These are phyloP conservation scores for Leptarthrus brevirostris DNA, from an alignment of 2,888 invertebrate genomes.

Conservation along the genomic window DNA sequence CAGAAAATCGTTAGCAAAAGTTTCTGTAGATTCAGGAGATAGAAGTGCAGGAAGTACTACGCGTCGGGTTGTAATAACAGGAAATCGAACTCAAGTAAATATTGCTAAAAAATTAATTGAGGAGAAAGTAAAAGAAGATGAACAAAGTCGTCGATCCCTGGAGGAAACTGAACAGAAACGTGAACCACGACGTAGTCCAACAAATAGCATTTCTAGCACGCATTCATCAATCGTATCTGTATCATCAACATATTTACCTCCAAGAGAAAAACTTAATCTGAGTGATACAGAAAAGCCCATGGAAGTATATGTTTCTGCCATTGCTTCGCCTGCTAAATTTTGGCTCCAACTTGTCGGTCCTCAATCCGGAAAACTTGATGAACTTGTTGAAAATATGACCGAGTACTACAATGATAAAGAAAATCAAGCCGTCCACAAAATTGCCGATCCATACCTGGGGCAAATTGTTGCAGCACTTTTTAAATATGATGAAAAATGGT, in stretches of 20 bases:
- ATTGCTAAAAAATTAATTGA: constrained; percentile 79
- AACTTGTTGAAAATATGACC: constrained; percentile 84
- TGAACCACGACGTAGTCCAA: constrained; percentile 68
- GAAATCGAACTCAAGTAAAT: constrained; percentile 80
- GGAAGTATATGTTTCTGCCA: constrained; percentile 88
- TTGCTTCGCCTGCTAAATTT: constrained; percentile 82
- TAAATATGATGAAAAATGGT: constrained; percentile 84
- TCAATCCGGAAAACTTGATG: constrained; percentile 80
- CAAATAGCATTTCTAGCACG: constrained; percentile 64
- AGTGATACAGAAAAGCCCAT: constrained; percentile 69
- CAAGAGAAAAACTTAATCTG: constrained; percentile 62
- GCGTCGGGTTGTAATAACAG: constrained; percentile 69
- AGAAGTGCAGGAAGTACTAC: constrained; percentile 58
- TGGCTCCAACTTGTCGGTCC: constrained; percentile 89
- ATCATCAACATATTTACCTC: constrained; percentile 59
- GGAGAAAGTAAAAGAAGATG: constrained; percentile 73
- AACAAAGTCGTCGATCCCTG: constrained; percentile 68
- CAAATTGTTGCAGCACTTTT: constrained; percentile 89
- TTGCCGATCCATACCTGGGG: constrained; percentile 73
- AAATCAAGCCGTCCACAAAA: constrained; percentile 73
- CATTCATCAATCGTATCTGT: constrained; percentile 66
- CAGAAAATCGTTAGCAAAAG: constrained; percentile 77
- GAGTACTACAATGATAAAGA: constrained; percentile 78
- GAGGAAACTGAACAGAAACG: constrained; percentile 66
- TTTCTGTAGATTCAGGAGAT: constrained; percentile 71